Evolutionary conservation across 2,797 vertebrate genomes (phyloP).

Genomic region (Gymnoscopelus microlampas): DNA sequence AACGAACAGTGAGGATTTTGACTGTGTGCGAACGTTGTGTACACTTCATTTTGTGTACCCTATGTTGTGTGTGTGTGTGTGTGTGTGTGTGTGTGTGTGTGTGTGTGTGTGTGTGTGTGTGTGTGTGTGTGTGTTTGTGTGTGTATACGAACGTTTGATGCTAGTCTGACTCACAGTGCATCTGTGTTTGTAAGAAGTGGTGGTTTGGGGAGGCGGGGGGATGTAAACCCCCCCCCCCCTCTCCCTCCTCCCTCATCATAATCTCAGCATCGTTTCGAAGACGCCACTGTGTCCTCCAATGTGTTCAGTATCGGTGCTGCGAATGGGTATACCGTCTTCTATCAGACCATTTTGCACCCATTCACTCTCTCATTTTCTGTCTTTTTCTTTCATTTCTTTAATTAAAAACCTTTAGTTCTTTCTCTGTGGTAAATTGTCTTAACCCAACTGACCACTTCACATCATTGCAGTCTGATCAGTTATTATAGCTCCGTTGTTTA

Average conservation of each 20-base stretch:
- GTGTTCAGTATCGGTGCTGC: neutral
- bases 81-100: slow-evolving; percentile 24
- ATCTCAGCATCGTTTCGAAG: slow-evolving; percentile 74
- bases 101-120: slow-evolving; percentile 29
- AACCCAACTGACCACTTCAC: too few relatives aligned
- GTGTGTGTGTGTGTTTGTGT: slow-evolving; percentile 26
- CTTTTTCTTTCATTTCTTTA: neutral
- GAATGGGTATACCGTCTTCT: too few relatives aligned
- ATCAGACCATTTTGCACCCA: neutral
- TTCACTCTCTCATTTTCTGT: neutral
- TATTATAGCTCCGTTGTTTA: too few relatives aligned
- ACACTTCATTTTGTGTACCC: too few relatives aligned
- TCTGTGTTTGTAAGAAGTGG: slow-evolving; percentile 78
- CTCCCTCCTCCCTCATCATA: slow-evolving; percentile 81
- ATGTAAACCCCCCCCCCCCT: slow-evolving; percentile 84
- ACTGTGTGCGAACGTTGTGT: too few relatives aligned
- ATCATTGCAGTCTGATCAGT: too few relatives aligned
- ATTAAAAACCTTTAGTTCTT: neutral
- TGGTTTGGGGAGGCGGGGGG: slow-evolving; percentile 75
- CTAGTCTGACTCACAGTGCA: slow-evolving; percentile 72
- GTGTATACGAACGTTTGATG: slow-evolving; percentile 52
- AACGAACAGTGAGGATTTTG: too few relatives aligned
- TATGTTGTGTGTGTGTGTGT: slow-evolving; percentile 35
- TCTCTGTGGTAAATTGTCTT: neutral
- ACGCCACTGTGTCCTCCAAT: neutral